Evolutionary conservation across 23 tunicate species (phyloP), one percentile per base, ranked within the genome.

Genomic region (Botrylloides violaceus): DNA sequence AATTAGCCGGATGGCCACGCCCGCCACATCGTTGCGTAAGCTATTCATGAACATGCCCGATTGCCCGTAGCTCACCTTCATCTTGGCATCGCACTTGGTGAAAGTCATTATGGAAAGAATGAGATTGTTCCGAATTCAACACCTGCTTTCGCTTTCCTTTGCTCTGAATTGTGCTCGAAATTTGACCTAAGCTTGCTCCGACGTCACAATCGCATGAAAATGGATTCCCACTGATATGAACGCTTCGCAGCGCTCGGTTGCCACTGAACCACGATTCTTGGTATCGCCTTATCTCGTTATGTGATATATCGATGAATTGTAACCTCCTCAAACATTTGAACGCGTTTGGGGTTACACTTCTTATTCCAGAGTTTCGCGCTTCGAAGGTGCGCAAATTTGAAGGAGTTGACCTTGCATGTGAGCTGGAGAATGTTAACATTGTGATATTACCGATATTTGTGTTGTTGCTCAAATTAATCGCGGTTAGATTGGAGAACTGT

Each of bases 201-300:
- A 76, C 37, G 32, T 76, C 71, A 34, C 90, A 83, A 48, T 63
- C 71, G 31, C 90, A 83, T 15, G 48, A 23, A 80, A 80, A 83
- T 18, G 82, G 72, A 49, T 83, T 83, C 22, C 50, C 61, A 3
- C 81, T 29, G 12, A 83, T 25, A 25, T 35, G 28, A n/a, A 83
- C 38, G 20, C 73, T 30, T 22, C 71, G 31, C 9, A 83, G 36
- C 32, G 62, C 64, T 63, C 34, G 25, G 64, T 71, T 83, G 30
- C 62, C 29, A 1, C 29, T 48, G 3, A 83, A 71, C 90, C 90
- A 83, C 9, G 62, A 62, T 3, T 62, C 34, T 0, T 77, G 56
- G 50, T 68, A 83, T 1, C 24, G 12, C 2, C 29, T 20, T 49
- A 83, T 22, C 29, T 71, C 36, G 53, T 83, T 83, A 0, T 77